Conservation (phyloP, 35 echinoderm and acorn worm species). For the Ophiothrix spiculata region DNA sequence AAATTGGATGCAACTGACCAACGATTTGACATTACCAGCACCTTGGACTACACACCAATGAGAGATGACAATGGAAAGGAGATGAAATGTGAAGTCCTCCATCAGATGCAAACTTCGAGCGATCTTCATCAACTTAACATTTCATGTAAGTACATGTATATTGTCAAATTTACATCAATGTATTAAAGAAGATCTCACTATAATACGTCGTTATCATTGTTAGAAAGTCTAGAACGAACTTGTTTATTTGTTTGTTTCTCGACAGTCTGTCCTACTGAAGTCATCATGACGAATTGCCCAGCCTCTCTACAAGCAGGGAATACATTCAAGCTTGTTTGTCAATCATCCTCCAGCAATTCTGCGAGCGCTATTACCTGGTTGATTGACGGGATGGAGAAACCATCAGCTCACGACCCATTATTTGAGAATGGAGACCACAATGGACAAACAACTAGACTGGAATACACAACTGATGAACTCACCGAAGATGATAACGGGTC, state of each 20-base stretch:
- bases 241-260: too few species aligned
- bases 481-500: neutral
- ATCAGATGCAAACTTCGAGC: neutral
- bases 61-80: neutral
- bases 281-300: neutral
- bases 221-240: too few species aligned
- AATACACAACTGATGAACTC: neutral
- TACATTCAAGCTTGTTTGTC: neutral
- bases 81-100: neutral
- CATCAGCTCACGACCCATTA: neutral
- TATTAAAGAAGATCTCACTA: neutral
- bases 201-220: neutral
- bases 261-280: neutral
- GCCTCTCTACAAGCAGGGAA: neutral
- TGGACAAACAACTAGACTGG: neutral
- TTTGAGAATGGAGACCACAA: neutral
- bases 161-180: neutral
- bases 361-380: neutral
- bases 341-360: neutral
- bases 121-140: neutral
- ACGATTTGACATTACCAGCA: neutral
- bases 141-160: neutral
- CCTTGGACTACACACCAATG: neutral
- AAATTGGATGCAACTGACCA: neutral
- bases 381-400: neutral